Percentiles rank a stretch among this genome's conserved stretches.
Evolutionary conservation across 2,888 invertebrate genomes (phyloP).

Genomic region (Drosophila histrio): DNA sequence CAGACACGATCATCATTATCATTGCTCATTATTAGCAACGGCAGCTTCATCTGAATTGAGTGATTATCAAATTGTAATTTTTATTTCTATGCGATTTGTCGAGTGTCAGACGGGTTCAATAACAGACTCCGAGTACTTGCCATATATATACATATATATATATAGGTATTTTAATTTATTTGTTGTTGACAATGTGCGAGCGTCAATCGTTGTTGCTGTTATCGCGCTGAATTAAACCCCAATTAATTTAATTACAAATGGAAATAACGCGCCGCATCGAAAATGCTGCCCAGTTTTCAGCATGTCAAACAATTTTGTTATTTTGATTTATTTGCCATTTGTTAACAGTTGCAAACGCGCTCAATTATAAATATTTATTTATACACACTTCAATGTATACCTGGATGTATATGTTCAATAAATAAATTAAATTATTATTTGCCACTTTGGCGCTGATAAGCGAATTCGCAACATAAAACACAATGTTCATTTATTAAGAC

Average conservation of each 20-base stretch:
- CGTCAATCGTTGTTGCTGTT: conserved; percentile 46
- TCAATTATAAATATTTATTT: conserved; percentile 10
- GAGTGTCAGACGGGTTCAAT: conserved; percentile 77
- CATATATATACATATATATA: background rate
- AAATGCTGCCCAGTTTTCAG: conserved; percentile 6
- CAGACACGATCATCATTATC: conserved; percentile 8
- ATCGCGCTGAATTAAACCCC: conserved; percentile 82
- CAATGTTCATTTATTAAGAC: conserved; percentile 10
- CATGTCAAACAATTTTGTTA: conserved; percentile 41
- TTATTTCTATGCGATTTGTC: conserved; percentile 76
- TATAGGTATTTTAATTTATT: conserved; percentile 43
- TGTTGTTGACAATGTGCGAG: conserved; percentile 61
- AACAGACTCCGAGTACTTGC: conserved; percentile 48
- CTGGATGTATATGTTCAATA: conserved; percentile 56
- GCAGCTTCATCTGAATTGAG: conserved; percentile 33
- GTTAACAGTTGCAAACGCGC: conserved; percentile 24
- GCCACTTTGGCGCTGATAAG: conserved; percentile 66
- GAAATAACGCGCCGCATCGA: conserved; percentile 72
- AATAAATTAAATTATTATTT: conserved; percentile 77
- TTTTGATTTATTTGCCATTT: conserved; percentile 64
- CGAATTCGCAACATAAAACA: background rate
- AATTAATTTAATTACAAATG: conserved; percentile 84
- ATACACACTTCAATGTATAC: background rate
- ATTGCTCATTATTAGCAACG: background rate
- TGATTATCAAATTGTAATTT: conserved; percentile 74